Evolutionary conservation across 2,797 vertebrate genomes (phyloP).

Genomic region (Margarornis squamiger): DNA sequence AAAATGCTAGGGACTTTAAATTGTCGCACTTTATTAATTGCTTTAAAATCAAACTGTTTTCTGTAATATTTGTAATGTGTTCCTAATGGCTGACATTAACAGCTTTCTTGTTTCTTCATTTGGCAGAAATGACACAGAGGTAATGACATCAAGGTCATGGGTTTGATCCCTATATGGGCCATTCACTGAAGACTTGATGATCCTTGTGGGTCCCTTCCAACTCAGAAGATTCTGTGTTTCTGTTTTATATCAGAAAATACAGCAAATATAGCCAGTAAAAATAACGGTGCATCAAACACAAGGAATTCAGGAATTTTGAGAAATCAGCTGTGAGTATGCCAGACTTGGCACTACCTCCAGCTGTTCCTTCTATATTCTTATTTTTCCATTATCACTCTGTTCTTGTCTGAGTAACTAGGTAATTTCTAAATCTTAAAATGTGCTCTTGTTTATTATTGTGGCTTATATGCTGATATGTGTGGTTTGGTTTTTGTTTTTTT

Average conservation of each 20-base stretch:
- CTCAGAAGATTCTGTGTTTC: not conserved
- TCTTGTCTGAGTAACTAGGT: not conserved
- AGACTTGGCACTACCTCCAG: not conserved
- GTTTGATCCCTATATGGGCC: not conserved
- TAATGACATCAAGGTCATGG: not conserved
- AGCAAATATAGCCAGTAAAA: not conserved
- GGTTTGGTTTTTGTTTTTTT: no score
- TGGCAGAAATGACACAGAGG: not conserved
- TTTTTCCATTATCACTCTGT: not conserved
- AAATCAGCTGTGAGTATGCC: not conserved
- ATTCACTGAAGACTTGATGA: not conserved
- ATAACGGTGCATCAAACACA: not conserved
- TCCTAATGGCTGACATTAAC: not conserved
- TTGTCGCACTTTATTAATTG: not conserved
- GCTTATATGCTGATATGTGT: not conserved
- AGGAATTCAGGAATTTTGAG: not conserved
- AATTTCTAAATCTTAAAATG: not conserved
- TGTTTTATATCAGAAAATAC: not conserved
- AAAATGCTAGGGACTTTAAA: not conserved
- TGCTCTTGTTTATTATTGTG: not conserved
- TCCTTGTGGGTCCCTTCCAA: not conserved
- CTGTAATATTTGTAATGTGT: not conserved
- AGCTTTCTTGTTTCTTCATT: not conserved
- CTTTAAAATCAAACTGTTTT: not conserved
- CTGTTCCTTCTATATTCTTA: not conserved